These are phyloP conservation scores for Natrix natrix DNA, from an alignment of 2,797 vertebrate species.

Conservation along the genomic window DNA sequence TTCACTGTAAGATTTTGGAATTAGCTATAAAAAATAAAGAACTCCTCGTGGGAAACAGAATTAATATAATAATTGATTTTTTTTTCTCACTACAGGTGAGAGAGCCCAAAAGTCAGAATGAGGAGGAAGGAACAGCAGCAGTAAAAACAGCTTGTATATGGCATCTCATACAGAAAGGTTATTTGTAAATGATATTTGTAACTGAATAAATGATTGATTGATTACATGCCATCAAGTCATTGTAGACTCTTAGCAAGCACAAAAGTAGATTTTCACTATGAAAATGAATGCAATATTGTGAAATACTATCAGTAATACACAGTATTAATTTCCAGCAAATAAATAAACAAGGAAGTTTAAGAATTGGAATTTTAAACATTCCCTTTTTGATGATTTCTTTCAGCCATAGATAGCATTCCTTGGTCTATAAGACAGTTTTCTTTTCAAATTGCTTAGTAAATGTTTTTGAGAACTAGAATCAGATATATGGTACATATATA, in stretches of 20 bases:
- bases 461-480: neutral
- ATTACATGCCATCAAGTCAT: neutral
- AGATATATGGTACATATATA: neutral
- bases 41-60: neutral
- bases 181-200: neutral
- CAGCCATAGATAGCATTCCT: neutral
- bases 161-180: neutral
- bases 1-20: neutral
- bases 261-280: neutral
- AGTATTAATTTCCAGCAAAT: neutral
- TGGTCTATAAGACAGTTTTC: neutral
- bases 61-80: neutral
- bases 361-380: neutral
- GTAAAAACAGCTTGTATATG: neutral
- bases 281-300: neutral
- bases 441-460: neutral
- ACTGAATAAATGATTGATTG: neutral
- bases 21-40: neutral
- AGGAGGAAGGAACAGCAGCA: neutral
- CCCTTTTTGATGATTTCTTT: neutral
- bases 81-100: neutral
- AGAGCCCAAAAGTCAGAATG: neutral
- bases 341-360: neutral
- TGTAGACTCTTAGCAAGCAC: neutral
- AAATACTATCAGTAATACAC: neutral